Base-by-base conservation (phyloP, 2,888 invertebrate species). In the Hemithea aestivaria region DNA sequence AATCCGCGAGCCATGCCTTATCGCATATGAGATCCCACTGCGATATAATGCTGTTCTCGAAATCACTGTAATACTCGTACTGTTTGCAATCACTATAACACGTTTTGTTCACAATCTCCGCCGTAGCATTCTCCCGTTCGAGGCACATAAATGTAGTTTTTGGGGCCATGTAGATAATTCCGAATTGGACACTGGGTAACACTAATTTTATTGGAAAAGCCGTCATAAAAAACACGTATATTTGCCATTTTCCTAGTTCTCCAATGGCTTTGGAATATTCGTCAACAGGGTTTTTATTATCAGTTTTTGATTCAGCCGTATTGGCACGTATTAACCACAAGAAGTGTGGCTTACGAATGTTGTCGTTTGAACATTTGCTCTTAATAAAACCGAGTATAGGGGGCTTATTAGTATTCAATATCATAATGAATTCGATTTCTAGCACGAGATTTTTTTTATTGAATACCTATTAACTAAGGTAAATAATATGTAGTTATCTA, bases 11-110 rank as follows among this genome's bases (percentile, higher is more conserved):
- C 68, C 90, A 89, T 0, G 81, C 75, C 27, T 83, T 84, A 1
- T 87, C 83, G 60, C 93, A 93, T 0, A 93, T 89, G 42, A 94
- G 73, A 54, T 90, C 87, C 91, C 92, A 94, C 84, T 93, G 89
- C 0, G 90, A 90, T 28, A 90, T 83, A 8, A 93, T 92, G 0
- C 92, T 92, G 55, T 90, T 89, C 1, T 88, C 70, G 56, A 93
- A 93, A 6, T 89, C 67, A 32, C 83, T 88, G 50, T 90, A 88
- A 56, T 89, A 92, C 7, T 85, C 73, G 52, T 89, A 81, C 40
- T 69, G 58, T 0, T 75, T 56, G 54, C 92, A 92, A 1, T 88
- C 81, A 2, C 53, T 45, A 7, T 84, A 79, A 54, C 91, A 91
- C 3, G 62, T 53, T 0, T 66, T 74, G 9, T 80, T 81, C 27